Base-by-base conservation (phyloP, 2,888 invertebrate species). In the Tridacna gigas region DNA sequence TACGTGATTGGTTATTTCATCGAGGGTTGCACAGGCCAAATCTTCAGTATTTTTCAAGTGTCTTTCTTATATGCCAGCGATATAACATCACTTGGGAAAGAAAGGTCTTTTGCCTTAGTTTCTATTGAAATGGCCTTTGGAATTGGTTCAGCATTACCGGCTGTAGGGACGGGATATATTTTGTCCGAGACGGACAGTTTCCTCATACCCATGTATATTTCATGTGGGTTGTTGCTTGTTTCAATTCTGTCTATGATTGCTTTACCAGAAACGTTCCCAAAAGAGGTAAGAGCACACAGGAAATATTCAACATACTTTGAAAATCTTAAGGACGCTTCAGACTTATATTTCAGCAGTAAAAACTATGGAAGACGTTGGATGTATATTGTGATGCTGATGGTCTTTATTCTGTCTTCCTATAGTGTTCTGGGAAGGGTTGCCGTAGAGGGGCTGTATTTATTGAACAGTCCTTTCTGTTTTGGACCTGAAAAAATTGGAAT, bases 401-500 rank as follows among this genome's bases (percentile, higher is more conserved):
- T 79, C 0, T 83, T 88, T 63, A 37, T 80, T 3, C 79, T 84
- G 25, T 83, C 83, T 0, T 51, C 71, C 0, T 71, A 86, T 5
- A 63, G 74, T 20, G 3, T 76, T 3, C 67, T 77, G 20, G 90
- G 90, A 5, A 71, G 85, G 11, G 60, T 79, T 0, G 60, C 74
- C 15, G 74, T 89, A 9, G 89, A 89, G 69, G 82, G 86, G 3
- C 74, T 90, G 5, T 90, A 88, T 56, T 80, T 86, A 26, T 74
- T 90, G 28, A 86, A 88, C 51, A 65, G 28, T 26, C 90, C 90
- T 13, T 85, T 90, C 66, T 90, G 90, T 69, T 90, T 89, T 88
- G 74, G 80, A 60, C 88, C 89, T 9, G 79, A 88, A 0, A 83
- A 86, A 51, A 74, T 89, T 28, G 89, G 90, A n/a, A 66, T 76